Conservation (phyloP, 2,113 vertebrate species). For the Malurus melanocephalus region DNA sequence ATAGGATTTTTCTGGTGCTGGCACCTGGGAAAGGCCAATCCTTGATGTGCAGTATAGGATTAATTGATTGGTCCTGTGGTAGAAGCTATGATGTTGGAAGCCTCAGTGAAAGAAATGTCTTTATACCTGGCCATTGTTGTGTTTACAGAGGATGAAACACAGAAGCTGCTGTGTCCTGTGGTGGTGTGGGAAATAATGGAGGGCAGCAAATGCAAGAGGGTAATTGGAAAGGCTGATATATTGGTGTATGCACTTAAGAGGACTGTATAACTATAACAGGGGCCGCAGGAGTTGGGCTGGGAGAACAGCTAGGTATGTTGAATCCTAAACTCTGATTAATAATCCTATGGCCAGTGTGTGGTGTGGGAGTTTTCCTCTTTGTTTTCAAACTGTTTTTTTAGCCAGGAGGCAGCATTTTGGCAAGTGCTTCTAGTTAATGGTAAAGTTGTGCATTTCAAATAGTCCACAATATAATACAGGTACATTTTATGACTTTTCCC, state of each 20-base stretch:
- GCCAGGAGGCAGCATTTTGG: background rate
- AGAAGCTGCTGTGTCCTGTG: background rate
- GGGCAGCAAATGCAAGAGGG: background rate
- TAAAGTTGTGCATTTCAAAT: background rate
- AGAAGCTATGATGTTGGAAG: background rate
- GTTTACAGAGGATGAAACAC: rapidly evolving
- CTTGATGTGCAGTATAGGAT: background rate
- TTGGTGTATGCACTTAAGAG: background rate
- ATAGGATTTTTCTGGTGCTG: background rate
- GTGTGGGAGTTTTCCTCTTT: background rate
- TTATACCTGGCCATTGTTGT: background rate
- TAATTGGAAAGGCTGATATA: background rate
- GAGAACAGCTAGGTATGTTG: background rate
- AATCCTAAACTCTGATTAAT: background rate
- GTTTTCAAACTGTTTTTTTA: background rate
- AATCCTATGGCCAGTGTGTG: background rate
- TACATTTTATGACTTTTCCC: background rate
- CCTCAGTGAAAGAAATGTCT: background rate
- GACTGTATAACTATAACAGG: background rate
- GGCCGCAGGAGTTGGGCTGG: too few relatives aligned
- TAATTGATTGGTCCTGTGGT: background rate
- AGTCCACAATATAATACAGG: background rate
- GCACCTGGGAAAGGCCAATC: background rate
- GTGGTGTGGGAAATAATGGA: background rate
- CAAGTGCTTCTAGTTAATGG: background rate